These are phyloP conservation scores for Episyrphus balteatus DNA, from an alignment of 1,140 invertebrate genomes.

Conservation along the genomic window DNA sequence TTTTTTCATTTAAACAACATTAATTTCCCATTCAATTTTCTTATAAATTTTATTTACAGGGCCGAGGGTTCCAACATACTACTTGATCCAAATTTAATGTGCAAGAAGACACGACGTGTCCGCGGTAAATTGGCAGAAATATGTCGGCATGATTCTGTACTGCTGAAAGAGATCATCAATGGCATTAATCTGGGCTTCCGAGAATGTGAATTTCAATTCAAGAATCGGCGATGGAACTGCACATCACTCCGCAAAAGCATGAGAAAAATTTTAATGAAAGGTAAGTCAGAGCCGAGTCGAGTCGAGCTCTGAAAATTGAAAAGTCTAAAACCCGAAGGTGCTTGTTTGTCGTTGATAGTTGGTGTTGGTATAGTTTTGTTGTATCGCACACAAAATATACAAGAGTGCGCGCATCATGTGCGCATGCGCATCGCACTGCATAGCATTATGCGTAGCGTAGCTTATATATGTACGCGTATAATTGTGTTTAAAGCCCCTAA, in stretches of 20 bases:
- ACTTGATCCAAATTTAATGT: constrained; percentile 77
- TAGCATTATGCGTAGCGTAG: not conserved
- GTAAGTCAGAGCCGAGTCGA: constrained; percentile 39
- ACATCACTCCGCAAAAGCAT: constrained; percentile 64
- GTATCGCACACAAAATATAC: no score
- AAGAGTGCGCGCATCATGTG: not conserved
- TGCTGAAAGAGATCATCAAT: constrained; percentile 63
- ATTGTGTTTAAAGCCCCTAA: no score
- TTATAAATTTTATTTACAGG: constrained; percentile 40
- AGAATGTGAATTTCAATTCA: constrained; percentile 78
- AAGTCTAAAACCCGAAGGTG: no score
- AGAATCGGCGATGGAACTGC: constrained; percentile 74
- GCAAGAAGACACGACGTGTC: constrained; percentile 64
- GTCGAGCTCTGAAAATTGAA: no score
- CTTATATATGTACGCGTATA: not conserved
- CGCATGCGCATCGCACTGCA: no score
- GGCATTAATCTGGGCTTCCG: constrained; percentile 66
- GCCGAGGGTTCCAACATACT: constrained; percentile 70
- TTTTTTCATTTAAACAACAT: no score
- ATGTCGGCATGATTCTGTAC: constrained; percentile 50
- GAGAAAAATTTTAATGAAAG: constrained; percentile 67
- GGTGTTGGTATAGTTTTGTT: no score
- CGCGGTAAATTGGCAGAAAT: constrained; percentile 66
- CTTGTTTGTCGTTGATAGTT: no score
- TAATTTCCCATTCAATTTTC: constrained; percentile 1